These are phyloP conservation scores for Omphaloscelis lunosa DNA, from an alignment of 2,888 invertebrate species.

Conservation along the genomic window DNA sequence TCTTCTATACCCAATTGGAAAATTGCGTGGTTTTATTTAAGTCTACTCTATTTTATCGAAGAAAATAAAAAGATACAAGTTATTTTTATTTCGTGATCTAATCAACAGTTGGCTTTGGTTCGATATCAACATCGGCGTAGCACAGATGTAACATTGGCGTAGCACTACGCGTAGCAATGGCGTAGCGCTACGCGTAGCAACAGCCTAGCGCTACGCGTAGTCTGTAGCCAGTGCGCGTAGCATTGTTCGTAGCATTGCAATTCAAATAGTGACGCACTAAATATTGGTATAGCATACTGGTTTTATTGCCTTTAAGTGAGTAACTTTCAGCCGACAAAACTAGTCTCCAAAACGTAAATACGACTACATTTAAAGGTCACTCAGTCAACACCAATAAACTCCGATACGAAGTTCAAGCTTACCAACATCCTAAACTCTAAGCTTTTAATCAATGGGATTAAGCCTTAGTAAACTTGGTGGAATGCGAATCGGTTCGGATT, in stretches of 20 bases:
- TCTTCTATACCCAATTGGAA: background rate
- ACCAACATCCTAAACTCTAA: slow-evolving; percentile 63
- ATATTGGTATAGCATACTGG: background rate
- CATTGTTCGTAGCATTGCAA: slow-evolving; percentile 31
- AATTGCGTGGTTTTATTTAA: background rate
- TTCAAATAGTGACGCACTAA: background rate
- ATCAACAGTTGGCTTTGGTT: background rate
- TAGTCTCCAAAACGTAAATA: slow-evolving; percentile 4
- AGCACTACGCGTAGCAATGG: background rate
- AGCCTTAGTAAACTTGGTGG: slow-evolving; percentile 69
- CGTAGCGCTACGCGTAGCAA: slow-evolving; percentile 28
- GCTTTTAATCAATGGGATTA: slow-evolving; percentile 73
- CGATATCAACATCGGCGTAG: slow-evolving; percentile 9
- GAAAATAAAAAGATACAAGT: background rate
- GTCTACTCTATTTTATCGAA: background rate
- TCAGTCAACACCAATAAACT: slow-evolving; percentile 44
- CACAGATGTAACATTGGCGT: background rate
- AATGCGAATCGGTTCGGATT: slow-evolving; percentile 68
- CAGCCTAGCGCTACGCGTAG: slow-evolving; percentile 19
- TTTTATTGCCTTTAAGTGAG: background rate
- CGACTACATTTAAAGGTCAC: slow-evolving; percentile 44
- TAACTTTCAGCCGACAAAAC: background rate
- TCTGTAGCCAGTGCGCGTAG: slow-evolving; percentile 1
- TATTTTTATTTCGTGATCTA: slow-evolving; percentile 6
- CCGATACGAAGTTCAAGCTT: slow-evolving; percentile 54